Conservation (phyloP, 37 sponge, comb jelly and placozoan genomes). For the Cladorhizidae sp. region DNA sequence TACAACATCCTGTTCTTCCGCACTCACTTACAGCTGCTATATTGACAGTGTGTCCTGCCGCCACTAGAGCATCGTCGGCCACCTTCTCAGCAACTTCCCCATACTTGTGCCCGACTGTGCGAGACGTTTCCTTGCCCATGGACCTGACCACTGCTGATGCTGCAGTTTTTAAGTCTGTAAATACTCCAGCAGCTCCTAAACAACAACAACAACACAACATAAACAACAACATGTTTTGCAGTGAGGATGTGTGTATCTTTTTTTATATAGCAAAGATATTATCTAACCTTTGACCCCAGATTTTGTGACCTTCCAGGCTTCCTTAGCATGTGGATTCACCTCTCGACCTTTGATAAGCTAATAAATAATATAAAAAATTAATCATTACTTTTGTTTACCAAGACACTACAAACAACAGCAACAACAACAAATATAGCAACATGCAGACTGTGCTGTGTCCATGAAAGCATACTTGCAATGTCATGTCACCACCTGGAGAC, state of each 20-base stretch:
- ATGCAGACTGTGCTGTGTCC: background rate
- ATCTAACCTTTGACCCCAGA: slow-evolving; percentile 59
- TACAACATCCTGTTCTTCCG: too few species aligned
- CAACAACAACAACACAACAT: too few species aligned
- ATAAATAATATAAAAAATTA: background rate
- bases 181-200: slow-evolving; percentile 65
- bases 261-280: background rate
- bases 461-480: too few species aligned
- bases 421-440: background rate
- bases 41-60: slow-evolving; percentile 38
- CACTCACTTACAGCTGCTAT: slow-evolving; percentile 35
- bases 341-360: slow-evolving; percentile 25
- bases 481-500: too few species aligned
- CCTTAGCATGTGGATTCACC: slow-evolving; percentile 65
- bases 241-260: background rate
- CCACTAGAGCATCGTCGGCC: slow-evolving; percentile 41
- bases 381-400: background rate
- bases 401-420: background rate
- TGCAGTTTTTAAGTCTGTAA: slow-evolving; percentile 33
- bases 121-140: slow-evolving; percentile 40
- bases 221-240: background rate
- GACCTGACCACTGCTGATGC: slow-evolving; percentile 42
- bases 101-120: slow-evolving; percentile 80
- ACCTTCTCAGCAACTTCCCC: slow-evolving; percentile 59
- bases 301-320: slow-evolving; percentile 82